Conservation (phyloP, 2,113 vertebrate genomes). For the Danio rerio region DNA sequence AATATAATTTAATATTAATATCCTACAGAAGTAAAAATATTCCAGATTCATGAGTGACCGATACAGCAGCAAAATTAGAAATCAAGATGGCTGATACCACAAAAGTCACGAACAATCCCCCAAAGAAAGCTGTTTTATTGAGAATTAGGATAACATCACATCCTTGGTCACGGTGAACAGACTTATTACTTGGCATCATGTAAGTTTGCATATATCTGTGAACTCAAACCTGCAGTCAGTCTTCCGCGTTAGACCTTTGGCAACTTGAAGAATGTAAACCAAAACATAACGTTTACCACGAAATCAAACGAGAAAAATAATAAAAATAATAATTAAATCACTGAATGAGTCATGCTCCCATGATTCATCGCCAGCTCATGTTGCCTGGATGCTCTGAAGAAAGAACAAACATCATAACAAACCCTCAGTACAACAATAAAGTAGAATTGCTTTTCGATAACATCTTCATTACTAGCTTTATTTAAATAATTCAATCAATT, state of each 20-base stretch:
- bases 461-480: constrained; percentile 20
- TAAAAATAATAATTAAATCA: background rate
- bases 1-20: no score
- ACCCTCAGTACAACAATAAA: constrained; percentile 27
- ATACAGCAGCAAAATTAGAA: constrained; percentile 4
- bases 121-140: constrained; percentile 67
- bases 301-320: constrained; percentile 37
- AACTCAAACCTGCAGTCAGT: constrained; percentile 47
- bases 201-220: constrained; percentile 61
- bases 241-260: constrained; percentile 69
- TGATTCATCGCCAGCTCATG: background rate
- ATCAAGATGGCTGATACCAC: constrained; percentile 9
- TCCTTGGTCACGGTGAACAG: constrained; percentile 45
- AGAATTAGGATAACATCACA: constrained; percentile 59
- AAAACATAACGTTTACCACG: constrained; percentile 32
- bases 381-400: background rate
- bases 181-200: constrained; percentile 57
- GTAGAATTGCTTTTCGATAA: constrained; percentile 32
- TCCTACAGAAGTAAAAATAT: background rate
- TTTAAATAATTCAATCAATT: constrained; percentile 20
- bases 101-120: constrained; percentile 30
- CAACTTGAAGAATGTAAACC: constrained; percentile 67
- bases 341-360: constrained; percentile 16
- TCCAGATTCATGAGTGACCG: background rate
- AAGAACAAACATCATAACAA: constrained; percentile 2